Conservation (phyloP, 2,797 vertebrate genomes). For the Phoxinus dragarum region DNA sequence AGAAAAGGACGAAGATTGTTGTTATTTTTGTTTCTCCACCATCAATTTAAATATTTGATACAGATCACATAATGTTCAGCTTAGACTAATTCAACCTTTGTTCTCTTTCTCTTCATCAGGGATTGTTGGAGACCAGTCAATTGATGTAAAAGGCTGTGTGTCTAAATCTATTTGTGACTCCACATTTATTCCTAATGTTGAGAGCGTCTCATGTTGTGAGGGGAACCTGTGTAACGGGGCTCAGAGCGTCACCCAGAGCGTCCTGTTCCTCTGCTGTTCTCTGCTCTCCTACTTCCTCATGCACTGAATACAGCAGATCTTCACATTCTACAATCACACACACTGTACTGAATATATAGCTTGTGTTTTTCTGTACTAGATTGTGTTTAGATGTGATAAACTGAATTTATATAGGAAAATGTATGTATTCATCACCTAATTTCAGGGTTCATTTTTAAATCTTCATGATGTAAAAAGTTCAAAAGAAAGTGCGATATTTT, state of each 20-base stretch:
- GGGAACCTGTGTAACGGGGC: background rate
- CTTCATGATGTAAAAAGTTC: background rate
- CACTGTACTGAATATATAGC: no score
- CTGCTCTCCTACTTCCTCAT: background rate
- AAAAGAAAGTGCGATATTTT: background rate
- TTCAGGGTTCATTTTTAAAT: background rate
- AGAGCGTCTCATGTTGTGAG: rapidly evolving
- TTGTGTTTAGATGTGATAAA: background rate
- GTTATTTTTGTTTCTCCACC: background rate
- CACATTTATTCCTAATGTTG: rapidly evolving
- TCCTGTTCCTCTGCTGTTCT: constrained; percentile 11
- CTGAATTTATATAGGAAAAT: background rate
- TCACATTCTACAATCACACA: no score
- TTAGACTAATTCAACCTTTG: background rate
- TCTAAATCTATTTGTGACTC: background rate
- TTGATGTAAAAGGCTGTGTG: background rate
- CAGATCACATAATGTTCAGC: rapidly evolving
- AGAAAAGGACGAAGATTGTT: background rate
- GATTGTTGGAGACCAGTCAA: rapidly evolving
- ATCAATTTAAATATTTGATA: background rate
- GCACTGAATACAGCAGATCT: background rate
- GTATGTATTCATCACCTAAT: background rate
- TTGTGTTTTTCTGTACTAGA: no score
- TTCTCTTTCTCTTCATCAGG: background rate
- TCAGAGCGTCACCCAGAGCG: background rate